Percentiles rank a stretch among this genome's conserved stretches.
phyloP scores from a whole-genome alignment of 92 coral and sea anemone genomes.

The Ricordea florida region DNA sequence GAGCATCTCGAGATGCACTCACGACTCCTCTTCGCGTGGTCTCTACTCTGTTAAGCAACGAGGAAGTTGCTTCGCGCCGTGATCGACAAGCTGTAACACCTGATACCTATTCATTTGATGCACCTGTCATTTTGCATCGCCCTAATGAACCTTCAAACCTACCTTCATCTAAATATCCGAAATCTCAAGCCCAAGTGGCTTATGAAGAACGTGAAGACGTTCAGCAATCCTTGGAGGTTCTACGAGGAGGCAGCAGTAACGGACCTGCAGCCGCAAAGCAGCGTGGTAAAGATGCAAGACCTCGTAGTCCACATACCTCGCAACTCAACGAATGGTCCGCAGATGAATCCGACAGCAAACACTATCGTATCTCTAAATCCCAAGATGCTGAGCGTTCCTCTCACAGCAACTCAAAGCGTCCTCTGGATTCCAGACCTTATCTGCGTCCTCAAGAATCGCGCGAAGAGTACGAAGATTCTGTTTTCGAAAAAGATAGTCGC shows the following conservation, averaged over 20 bases:
- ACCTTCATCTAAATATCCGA: neutral
- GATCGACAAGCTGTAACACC: neutral
- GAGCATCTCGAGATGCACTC: neutral
- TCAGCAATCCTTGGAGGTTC: no score
- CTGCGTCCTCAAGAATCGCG: neutral
- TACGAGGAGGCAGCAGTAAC: neutral
- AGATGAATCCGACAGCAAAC: neutral
- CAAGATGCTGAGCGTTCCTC: neutral
- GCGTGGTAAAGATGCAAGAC: neutral
- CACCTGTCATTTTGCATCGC: slow-evolving; percentile 2
- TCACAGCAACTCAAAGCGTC: neutral
- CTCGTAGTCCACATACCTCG: neutral
- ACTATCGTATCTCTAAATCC: neutral
- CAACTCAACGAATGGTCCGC: neutral
- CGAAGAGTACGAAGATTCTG: neutral
- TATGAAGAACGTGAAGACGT: neutral
- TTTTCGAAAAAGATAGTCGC: neutral
- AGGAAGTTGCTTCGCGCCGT: neutral
- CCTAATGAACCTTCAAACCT: neutral
- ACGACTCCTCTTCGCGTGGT: neutral
- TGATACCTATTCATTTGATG: neutral
- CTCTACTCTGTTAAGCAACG: neutral
- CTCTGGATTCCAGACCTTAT: neutral
- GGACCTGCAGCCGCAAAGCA: neutral
- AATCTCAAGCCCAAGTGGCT: neutral